Percentiles rank a stretch among this genome's conserved stretches.
Evolutionary conservation across 2,797 vertebrate species (phyloP).

Genomic region (Chelon auratus): DNA sequence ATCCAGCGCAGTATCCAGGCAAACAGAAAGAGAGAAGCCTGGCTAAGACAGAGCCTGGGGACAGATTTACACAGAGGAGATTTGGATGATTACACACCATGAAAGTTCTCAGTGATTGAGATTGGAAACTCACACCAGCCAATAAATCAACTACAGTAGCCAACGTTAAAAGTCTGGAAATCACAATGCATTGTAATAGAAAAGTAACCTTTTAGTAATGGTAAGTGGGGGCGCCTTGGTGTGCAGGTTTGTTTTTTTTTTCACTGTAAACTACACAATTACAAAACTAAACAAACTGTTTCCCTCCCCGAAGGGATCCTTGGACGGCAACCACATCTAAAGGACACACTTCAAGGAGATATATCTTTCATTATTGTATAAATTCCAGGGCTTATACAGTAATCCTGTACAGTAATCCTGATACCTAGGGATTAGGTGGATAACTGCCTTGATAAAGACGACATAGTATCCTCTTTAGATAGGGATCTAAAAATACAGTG

Average conservation of each 20-base stretch:
- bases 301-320: neutral
- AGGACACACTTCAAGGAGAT: neutral
- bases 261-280: neutral
- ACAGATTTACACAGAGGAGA: constrained; percentile 71
- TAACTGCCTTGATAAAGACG: neutral
- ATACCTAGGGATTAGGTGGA: neutral
- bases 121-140: constrained; percentile 65
- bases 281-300: neutral
- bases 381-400: neutral
- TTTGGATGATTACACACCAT: constrained; percentile 71
- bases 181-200: constrained; percentile 30
- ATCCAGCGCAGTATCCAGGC: constrained; percentile 33
- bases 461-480: neutral
- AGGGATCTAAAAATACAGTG: too few relatives aligned
- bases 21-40: constrained; percentile 42
- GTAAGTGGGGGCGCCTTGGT: neutral
- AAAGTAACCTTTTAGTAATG: constrained; percentile 28
- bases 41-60: constrained; percentile 49
- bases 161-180: constrained; percentile 42
- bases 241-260: neutral
- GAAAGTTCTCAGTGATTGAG: constrained; percentile 62
- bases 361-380: neutral
- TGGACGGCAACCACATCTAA: neutral
- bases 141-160: constrained; percentile 62
- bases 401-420: too few relatives aligned